Evolutionary conservation across 2,888 invertebrate genomes (phyloP), one percentile per base, ranked within the genome.

Genomic region (Parnassius orleans): DNA sequence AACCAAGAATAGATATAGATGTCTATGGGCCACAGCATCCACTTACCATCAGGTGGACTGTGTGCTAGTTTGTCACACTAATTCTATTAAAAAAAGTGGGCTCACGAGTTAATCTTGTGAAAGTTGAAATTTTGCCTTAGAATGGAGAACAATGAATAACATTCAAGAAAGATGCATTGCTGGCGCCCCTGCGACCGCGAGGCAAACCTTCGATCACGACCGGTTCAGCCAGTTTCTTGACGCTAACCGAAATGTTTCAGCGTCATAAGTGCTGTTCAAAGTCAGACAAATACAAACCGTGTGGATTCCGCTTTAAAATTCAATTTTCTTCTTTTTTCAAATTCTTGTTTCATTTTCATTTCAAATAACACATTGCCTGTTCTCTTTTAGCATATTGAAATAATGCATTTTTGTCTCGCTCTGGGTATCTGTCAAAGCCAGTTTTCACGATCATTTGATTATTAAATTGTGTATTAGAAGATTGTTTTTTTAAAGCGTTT

Each of bases 201-300:
- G 80, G 72, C 86, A 80, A 83, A 84, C 85, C 86, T 86, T 84
- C 83, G n/a, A 47, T 7, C 71, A 65, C 69, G 74, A 85, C 86
- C 81, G 79, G 87, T 86, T 81, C 66, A 72, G 73, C 81, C 60
- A 80, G 83, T 84, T 82, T 71, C 73, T 72, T 72, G 73, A 65
- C 67, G 65, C 71, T 64, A 71, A 75, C 62, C 48, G 63, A 53
- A 71, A 68, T 54, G 65, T 64, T 65, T 47, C n/a, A 61, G 66
- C 63, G 66, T 15, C 68, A 1, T 70, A 72, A 59, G 10, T 42
- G 42, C 66, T 58, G 47, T 53, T 59, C 52, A 56, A 46, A 52
- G 3, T 3, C 50, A 65, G 48, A 9, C 33, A 7, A 79, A 68
- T 64, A 2, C 47, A 47, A 52, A 68, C 73, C 61, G 54, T 78